Evolutionary conservation across 2,888 invertebrate genomes (phyloP), one percentile per base, ranked within the genome.

Genomic region (Nesidiocoris tenuis): DNA sequence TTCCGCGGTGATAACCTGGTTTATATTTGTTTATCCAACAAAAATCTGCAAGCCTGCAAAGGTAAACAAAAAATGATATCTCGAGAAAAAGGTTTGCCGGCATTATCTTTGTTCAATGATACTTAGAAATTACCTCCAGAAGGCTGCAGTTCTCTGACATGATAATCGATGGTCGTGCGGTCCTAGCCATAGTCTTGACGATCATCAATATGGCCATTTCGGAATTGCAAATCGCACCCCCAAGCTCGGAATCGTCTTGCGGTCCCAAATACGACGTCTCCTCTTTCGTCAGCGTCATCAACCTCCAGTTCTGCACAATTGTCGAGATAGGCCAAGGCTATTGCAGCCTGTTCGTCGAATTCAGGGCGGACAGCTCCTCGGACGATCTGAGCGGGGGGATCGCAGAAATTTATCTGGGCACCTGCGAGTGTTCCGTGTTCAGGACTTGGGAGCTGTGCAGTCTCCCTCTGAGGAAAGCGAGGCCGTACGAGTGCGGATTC

Each of bases 321-420:
- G 84, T 86, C 16, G 85, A 85, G 79, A 83, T 85, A 74, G 85
- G 85, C 18, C 83, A 85, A 78, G 83, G 83, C 79, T 84, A 83
- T 81, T 85, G 84, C 80, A 84, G 84, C 64, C 85, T 82, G 68
- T 82, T 82, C 76, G 79, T 81, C 56, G 82, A 82, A 77, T 77
- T 82, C 64, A 76, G 80, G 54, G 77, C 76, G 39, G 76, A 74
- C 59, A 74, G 79, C 9, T 55, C 67, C 0, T 21, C 64, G 12
- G 16, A 23, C 5, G 68, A 78, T 18, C 61, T 66, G 57, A 22
- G 67, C 16, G 65, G 19, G 12, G 78, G 74, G 1, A 72, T 77
- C 68, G 80, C 80, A 61, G 84, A 85, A 79, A 84, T 84, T 78
- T 86, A 85, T 77, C 79, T 86, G 9, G 85, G 85, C 0, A 80